Percentiles rank a stretch among this genome's conserved stretches.
These are phyloP conservation scores for Lutjanus argentimaculatus DNA, from an alignment of 2,797 vertebrate genomes.

Conservation along the genomic window DNA sequence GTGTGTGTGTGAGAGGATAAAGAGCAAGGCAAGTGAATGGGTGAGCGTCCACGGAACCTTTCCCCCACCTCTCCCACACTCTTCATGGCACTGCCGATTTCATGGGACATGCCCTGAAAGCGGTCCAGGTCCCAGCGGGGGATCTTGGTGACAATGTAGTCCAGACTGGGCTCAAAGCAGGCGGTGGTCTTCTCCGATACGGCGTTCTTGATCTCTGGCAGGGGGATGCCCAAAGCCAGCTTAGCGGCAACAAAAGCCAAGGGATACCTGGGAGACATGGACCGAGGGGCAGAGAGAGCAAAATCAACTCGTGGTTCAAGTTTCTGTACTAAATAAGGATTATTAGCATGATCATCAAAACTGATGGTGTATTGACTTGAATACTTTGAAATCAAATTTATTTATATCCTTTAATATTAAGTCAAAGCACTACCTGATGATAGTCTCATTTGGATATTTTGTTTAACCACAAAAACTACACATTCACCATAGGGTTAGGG, in stretches of 20 bases:
- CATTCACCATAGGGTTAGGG: too few relatives aligned
- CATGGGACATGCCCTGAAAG: conserved; percentile 91
- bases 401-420: background rate
- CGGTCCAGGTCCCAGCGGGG: conserved; percentile 97
- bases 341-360: too few relatives aligned
- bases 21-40: background rate
- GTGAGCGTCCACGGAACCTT: background rate
- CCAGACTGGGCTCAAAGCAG: conserved; percentile 96
- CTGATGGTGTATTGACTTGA: background rate
- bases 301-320: background rate
- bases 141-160: conserved; percentile 96
- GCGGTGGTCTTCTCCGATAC: conserved; percentile 94
- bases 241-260: conserved; percentile 97
- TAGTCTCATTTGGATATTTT: background rate
- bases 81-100: conserved; percentile 96
- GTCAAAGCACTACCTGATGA: background rate
- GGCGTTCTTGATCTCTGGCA: conserved; percentile 95
- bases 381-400: background rate
- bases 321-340: background rate
- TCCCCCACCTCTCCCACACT: conserved; percentile 94
- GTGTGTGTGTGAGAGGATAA: background rate
- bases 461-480: background rate
- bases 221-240: conserved; percentile 93
- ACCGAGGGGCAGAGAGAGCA: background rate
- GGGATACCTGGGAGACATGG: conserved; percentile 88